These are phyloP conservation scores for Ceratina australensis DNA, from an alignment of 1,140 invertebrate genomes.

Conservation along the genomic window DNA sequence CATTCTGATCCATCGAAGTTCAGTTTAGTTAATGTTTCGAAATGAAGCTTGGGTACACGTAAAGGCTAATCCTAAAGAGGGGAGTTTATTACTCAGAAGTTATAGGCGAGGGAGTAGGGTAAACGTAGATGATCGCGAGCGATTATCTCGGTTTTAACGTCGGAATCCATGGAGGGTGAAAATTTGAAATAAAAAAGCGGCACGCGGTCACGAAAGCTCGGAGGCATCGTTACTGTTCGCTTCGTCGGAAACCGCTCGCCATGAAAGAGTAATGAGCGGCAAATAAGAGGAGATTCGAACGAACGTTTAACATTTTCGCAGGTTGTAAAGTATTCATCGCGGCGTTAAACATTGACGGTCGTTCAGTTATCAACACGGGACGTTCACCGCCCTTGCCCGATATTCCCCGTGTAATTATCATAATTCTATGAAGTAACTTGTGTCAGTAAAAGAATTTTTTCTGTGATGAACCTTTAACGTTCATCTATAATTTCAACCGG, in stretches of 20 bases:
- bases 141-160: conserved; percentile 34
- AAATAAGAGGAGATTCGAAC: not conserved
- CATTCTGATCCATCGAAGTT: not conserved
- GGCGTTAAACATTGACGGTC: not conserved
- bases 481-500: no score
- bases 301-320: not conserved
- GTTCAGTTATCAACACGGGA: no score
- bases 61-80: not conserved
- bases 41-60: not conserved
- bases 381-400: no score
- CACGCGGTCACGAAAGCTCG: conserved; percentile 24
- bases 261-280: not conserved
- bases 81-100: conserved; percentile 29
- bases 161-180: conserved; percentile 36
- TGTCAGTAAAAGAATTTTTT: no score
- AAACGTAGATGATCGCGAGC: conserved; percentile 17
- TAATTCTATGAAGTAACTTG: no score
- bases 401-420: no score
- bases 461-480: no score
- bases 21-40: not conserved
- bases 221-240: not conserved
- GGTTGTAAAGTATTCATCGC: not conserved
- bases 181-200: conserved; percentile 29
- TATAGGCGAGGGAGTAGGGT: not conserved
- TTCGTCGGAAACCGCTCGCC: not conserved